Evolutionary conservation across 2,888 invertebrate genomes (phyloP).

Genomic region (Lathronympha strigana): DNA sequence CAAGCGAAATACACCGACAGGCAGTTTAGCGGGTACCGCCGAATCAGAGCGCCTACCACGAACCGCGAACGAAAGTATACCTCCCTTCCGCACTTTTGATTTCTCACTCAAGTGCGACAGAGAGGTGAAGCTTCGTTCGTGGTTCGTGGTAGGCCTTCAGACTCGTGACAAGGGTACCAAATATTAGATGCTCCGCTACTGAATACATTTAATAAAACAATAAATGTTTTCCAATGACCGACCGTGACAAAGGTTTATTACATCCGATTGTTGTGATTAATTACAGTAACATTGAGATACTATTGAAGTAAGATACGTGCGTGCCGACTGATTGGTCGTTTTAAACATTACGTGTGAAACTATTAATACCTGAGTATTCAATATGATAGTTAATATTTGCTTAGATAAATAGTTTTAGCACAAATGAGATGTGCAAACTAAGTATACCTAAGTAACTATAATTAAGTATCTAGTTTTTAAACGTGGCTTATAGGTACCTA

Average conservation of each 20-base stretch:
- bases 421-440: neutral
- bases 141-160: too few species aligned
- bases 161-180: too few species aligned
- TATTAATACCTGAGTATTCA: slow-evolving; percentile 14
- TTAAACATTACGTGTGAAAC: slow-evolving; percentile 19
- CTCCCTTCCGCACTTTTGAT: too few species aligned
- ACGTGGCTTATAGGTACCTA: too few species aligned
- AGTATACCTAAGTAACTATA: slow-evolving; percentile 2
- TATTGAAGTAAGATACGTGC: slow-evolving; percentile 2
- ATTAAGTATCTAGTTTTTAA: neutral
- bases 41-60: too few species aligned
- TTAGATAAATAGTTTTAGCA: neutral
- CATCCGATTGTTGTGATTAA: slow-evolving; percentile 21
- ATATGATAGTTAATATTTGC: slow-evolving; percentile 9
- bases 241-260: slow-evolving; percentile 18
- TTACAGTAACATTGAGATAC: slow-evolving; percentile 2
- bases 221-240: neutral
- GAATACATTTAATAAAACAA: neutral
- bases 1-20: too few species aligned
- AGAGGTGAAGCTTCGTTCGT: too few species aligned
- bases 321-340: slow-evolving; percentile 2
- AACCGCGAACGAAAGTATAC: too few species aligned
- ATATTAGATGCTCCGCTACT: too few species aligned
- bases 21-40: too few species aligned
- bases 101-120: too few species aligned